Evolutionary conservation across 1,140 invertebrate genomes (phyloP), one percentile per base, ranked within the genome.

Genomic region (Archivesica marissinica): DNA sequence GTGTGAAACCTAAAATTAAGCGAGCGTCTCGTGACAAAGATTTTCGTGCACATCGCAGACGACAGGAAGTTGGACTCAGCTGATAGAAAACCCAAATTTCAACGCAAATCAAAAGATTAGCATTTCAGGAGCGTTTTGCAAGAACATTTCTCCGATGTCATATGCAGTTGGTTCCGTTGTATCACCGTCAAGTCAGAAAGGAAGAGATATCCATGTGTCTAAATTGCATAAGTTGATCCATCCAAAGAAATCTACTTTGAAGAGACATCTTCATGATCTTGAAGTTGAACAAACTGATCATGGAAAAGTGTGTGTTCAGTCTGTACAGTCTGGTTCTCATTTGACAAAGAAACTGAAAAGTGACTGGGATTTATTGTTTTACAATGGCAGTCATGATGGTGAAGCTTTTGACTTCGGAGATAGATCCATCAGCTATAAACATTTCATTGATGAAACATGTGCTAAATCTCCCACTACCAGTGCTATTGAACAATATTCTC

Each of bases 281-380:
- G 76, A 79, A 25, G 56, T 64, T 64, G 80, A 64, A 44, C 41
- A 77, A 41, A n/a, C 64, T 23, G 68, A 72, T 20, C 47, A 83
- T 35, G 80, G 33, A 56, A 85, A 85, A 28, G 82, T 85, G n/a
- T 35, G 68, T 39, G 82, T 85, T 17, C 44, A 77, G 38, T 35
- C 74, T n/a, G 47, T 39, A 28, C 64, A 77, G 44, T 28, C n/a
- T 25, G n/a, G 64, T 39, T 47, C 17, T 13, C 1, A 70, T 2
- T n/a, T 33, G 4, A 35, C 59, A 11, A 85, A 85, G 38, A 64
- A 64, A 77, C 50, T 85, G 6, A 75, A 68, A 35, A 85, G 61
- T 77, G 82, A 85, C 35, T 85, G 82, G 82, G 82, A 85, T 50
- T 56, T 74, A 33, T 38, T 85, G 7, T 85, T 85, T 38, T 85